Evolutionary conservation across 2,113 vertebrate genomes (phyloP).

Genomic region (Todiramphus chloris): DNA sequence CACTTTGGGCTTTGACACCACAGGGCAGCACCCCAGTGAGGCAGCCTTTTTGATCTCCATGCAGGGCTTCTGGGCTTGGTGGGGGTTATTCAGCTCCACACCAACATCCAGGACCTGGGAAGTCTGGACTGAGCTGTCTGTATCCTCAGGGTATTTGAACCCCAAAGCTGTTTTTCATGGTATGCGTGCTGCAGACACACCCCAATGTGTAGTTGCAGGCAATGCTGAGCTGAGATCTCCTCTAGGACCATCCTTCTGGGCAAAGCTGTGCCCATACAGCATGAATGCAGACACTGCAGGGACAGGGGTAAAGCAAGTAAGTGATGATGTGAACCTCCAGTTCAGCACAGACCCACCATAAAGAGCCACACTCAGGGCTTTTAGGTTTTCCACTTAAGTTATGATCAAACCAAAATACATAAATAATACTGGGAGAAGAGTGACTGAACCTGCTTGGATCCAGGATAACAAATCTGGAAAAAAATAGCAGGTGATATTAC

Average conservation of each 20-base stretch:
- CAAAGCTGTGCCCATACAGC: background rate
- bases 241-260: background rate
- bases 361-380: background rate
- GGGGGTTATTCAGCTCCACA: background rate
- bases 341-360: background rate
- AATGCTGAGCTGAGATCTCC: background rate
- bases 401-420: background rate
- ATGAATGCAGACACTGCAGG: fast-evolving
- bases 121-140: background rate
- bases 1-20: background rate
- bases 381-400: background rate
- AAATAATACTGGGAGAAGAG: background rate
- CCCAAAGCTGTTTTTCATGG: background rate
- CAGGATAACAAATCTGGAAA: background rate
- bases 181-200: background rate
- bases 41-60: background rate
- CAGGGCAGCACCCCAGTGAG: fast-evolving
- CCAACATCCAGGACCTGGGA: background rate
- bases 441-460: background rate
- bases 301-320: background rate
- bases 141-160: background rate
- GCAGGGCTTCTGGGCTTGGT: background rate
- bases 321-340: background rate
- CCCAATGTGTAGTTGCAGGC: fast-evolving
- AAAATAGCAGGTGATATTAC: background rate